Evolutionary conservation across 2,797 vertebrate genomes (phyloP), one percentile per base, ranked within the genome.

Genomic region (Notolepis coatsorum): DNA sequence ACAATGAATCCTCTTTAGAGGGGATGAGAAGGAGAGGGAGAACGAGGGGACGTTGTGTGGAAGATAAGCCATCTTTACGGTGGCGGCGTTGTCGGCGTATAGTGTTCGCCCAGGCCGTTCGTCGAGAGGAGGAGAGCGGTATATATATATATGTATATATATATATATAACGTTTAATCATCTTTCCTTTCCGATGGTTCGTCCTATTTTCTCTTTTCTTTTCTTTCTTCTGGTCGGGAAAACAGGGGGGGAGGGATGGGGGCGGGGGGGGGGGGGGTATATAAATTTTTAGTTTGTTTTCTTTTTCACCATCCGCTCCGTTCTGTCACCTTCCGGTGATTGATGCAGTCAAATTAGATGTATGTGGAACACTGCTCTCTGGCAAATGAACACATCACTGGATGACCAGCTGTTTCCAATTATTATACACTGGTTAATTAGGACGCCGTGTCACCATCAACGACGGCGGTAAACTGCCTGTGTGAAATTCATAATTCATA

Each of bases 361-460:
- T 86, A 88, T 88, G 85, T 89, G 82, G 84, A 85, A 83, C 76
- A 73, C 73, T 74, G 77, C 79, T n/a, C 82, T 86, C 77, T 74
- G 77, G 80, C 84, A 89, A 90, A 90, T 90, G 82, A 91, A 89
- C 82, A 86, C 89, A 80, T 88, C 88, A 87, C 88, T 87, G 89
- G 90, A 89, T 91, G 91, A 89, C 89, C 90, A 91, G 89, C 89
- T 91, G 88, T 90, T 90, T 89, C 84, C 90, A 90, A 91, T 90
- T 90, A 90, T 89, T 90, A 88, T 88, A 88, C 85, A 86, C 80
- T 82, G 84, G 85, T 90, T 92, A 90, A 90, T 90, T 91, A 90
- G 87, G 85, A 87, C 71, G 68, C 76, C 76, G 79, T 88, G 84
- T 89, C 85, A 84, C 87, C 53, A 49, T 65, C 85, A 81, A 80